These are phyloP conservation scores for Mormyrops boulengeri DNA, from an alignment of 2,797 vertebrate species.

Conservation along the genomic window DNA sequence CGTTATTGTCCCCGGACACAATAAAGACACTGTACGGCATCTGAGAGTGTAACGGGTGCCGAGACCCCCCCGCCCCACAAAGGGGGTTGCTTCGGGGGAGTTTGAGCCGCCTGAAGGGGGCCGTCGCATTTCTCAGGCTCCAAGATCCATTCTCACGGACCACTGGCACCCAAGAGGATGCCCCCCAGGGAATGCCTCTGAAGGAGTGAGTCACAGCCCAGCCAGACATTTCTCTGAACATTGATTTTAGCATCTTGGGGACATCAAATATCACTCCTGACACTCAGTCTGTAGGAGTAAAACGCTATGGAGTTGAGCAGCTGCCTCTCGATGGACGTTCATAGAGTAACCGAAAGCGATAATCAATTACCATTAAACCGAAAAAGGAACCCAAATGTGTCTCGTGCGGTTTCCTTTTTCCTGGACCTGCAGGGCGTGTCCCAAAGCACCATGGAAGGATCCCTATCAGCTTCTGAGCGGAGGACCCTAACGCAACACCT, in stretches of 20 bases:
- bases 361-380: not conserved
- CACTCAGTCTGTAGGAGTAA: not conserved
- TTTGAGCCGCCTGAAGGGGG: not conserved
- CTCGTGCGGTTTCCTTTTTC: not conserved
- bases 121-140: not conserved
- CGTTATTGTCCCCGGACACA: not conserved
- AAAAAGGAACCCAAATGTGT: not conserved
- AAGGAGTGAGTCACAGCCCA: not conserved
- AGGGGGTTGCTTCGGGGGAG: not conserved
- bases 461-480: not conserved
- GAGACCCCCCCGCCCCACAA: not conserved
- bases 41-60: not conserved
- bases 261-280: not conserved
- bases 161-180: not conserved
- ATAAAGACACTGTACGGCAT: slow-evolving; percentile 11
- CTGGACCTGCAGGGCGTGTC: not conserved
- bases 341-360: not conserved
- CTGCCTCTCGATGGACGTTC: not conserved
- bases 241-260: not conserved
- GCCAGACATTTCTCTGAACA: not conserved
- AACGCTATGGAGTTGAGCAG: not conserved
- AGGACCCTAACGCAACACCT: not conserved
- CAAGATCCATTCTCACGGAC: not conserved
- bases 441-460: not conserved
- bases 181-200: not conserved